Evolutionary conservation across 1,140 invertebrate genomes (phyloP).

Genomic region (Meloidogyne hapla): DNA sequence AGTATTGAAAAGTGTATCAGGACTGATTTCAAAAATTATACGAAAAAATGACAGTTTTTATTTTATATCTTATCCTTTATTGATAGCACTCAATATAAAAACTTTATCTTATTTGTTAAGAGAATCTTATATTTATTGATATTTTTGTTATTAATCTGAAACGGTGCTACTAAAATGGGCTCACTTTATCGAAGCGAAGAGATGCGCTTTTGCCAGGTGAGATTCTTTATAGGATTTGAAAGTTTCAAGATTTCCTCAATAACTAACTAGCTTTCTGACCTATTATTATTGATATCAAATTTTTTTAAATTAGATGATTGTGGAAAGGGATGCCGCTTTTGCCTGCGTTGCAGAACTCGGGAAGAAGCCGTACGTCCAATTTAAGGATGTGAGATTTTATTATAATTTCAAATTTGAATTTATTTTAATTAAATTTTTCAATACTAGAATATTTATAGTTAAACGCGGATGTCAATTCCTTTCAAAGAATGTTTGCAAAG

Average conservation of each 20-base stretch:
- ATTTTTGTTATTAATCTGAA: too few relatives aligned
- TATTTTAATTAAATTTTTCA: conserved; percentile 14
- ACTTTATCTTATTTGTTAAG: too few relatives aligned
- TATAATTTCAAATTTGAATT: conserved; percentile 15
- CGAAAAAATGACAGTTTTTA: too few relatives aligned
- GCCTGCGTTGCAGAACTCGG: conserved; percentile 82
- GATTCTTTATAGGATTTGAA: background rate
- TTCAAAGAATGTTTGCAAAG: conserved; percentile 85
- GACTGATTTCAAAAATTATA: too few relatives aligned
- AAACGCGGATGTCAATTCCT: conserved; percentile 80
- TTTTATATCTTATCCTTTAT: too few relatives aligned
- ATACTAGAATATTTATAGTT: conserved; percentile 49
- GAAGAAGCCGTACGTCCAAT: conserved; percentile 83
- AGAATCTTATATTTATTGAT: too few relatives aligned
- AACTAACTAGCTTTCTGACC: background rate
- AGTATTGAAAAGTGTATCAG: too few relatives aligned
- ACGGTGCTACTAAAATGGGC: conserved; percentile 63
- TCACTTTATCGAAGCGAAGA: conserved; percentile 81
- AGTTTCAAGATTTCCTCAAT: too few relatives aligned
- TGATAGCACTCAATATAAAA: too few relatives aligned
- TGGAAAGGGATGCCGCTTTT: conserved; percentile 84
- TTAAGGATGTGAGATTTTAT: conserved; percentile 77
- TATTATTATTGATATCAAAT: too few relatives aligned
- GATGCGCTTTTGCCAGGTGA: conserved; percentile 72
- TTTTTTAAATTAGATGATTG: conserved; percentile 78